phyloP scores from a whole-genome alignment of 2,797 vertebrate species.

The Vultur gryphus region DNA sequence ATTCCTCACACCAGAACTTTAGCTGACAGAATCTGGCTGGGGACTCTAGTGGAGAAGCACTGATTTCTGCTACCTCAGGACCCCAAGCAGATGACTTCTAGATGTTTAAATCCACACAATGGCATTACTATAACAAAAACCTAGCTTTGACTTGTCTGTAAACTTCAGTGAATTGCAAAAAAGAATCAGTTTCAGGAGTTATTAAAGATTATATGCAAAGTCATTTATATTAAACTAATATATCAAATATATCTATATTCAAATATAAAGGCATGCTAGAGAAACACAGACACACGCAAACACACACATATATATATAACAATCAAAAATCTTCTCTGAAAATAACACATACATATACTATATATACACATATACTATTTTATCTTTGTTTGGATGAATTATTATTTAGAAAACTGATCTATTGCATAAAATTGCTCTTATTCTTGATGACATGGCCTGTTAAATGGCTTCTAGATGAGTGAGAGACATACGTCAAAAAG shows the following conservation, averaged over 20 bases:
- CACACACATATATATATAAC: rapidly evolving
- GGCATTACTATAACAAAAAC: neutral
- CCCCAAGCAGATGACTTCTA: neutral
- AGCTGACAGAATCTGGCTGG: neutral
- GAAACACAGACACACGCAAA: neutral
- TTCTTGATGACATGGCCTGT: neutral
- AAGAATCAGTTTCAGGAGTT: neutral
- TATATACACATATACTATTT: neutral
- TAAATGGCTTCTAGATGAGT: conserved; percentile 18
- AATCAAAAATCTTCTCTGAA: neutral
- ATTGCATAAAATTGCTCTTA: neutral
- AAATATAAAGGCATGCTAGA: neutral
- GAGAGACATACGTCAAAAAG: neutral
- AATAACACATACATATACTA: neutral
- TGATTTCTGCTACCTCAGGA: neutral
- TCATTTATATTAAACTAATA: neutral
- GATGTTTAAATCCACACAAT: neutral
- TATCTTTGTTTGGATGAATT: neutral
- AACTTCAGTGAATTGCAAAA: neutral
- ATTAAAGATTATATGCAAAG: neutral
- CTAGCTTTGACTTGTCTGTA: neutral
- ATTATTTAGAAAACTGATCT: neutral
- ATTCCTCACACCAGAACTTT: neutral
- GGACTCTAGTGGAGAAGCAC: neutral
- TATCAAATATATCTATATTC: neutral